Evolutionary conservation across 1,140 invertebrate genomes (phyloP).

Genomic region (Lepidurus apus): DNA sequence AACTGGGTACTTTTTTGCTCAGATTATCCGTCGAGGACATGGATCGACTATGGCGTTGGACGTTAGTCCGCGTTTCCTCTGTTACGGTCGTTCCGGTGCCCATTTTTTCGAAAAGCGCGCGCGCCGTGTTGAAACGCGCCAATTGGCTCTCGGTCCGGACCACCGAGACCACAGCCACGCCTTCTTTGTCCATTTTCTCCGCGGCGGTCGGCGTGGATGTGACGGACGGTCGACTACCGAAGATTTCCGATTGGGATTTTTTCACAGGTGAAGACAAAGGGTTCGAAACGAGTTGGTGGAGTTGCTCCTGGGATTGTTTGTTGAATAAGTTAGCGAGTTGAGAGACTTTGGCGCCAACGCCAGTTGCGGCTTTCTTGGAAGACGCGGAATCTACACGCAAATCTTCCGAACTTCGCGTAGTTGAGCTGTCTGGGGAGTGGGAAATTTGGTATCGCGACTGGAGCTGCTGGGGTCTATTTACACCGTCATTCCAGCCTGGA

Average conservation of each 20-base stretch:
- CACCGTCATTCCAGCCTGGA: slow-evolving; percentile 40
- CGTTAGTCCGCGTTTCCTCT: background rate
- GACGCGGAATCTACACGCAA: background rate
- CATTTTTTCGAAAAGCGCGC: slow-evolving; percentile 86
- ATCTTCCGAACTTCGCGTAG: background rate
- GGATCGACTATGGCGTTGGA: slow-evolving; percentile 5
- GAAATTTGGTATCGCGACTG: background rate
- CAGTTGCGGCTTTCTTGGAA: slow-evolving; percentile 20
- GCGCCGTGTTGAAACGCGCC: slow-evolving; percentile 82
- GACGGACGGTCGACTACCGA: slow-evolving; percentile 32
- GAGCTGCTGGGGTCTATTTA: background rate
- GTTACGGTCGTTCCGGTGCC: slow-evolving; percentile 59
- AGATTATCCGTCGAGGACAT: slow-evolving; percentile 11
- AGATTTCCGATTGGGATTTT: slow-evolving; percentile 38
- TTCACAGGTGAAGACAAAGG: slow-evolving; percentile 44
- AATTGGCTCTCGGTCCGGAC: slow-evolving; percentile 81
- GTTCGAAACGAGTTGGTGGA: slow-evolving; percentile 44
- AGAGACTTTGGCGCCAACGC: slow-evolving; percentile 72
- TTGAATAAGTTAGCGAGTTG: slow-evolving; percentile 86
- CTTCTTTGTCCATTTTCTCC: slow-evolving; percentile 32
- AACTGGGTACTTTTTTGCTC: slow-evolving; percentile 7
- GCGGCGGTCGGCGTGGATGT: slow-evolving; percentile 27
- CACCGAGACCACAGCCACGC: slow-evolving; percentile 54
- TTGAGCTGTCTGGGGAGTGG: background rate
- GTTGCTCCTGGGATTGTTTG: slow-evolving; percentile 41